Evolutionary conservation across 2,888 invertebrate species (phyloP).

Genomic region (Chymomyza caudatula): DNA sequence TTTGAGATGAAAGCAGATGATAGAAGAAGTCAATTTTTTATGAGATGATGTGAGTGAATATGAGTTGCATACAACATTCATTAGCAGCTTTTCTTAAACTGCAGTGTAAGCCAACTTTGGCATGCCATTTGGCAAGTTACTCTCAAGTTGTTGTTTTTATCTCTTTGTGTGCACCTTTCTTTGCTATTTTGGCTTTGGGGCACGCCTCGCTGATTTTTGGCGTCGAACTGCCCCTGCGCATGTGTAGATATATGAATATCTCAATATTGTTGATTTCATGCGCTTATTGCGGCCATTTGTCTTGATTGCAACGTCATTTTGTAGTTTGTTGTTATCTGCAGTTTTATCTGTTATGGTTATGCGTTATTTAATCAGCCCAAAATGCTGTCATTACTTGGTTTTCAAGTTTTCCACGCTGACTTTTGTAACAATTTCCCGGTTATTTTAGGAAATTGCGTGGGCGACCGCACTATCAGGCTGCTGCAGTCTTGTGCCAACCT

Average conservation of each 20-base stretch:
- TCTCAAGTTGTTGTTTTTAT: not conserved
- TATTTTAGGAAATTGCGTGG: not conserved
- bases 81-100: not conserved
- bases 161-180: conserved; percentile 47
- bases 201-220: not conserved
- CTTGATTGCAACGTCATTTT: conserved; percentile 47
- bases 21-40: no score
- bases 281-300: conserved; percentile 32
- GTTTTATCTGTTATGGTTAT: not conserved
- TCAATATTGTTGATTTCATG: conserved; percentile 2
- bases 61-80: no score
- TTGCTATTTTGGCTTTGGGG: not conserved
- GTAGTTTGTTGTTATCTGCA: conserved; percentile 27
- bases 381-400: conserved; percentile 19
- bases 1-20: no score
- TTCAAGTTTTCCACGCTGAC: not conserved
- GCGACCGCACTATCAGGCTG: not conserved
- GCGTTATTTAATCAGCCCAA: conserved; percentile 25
- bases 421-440: conserved; percentile 7
- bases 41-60: no score
- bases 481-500: not conserved
- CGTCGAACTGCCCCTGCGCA: not conserved
- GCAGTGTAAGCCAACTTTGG: not conserved
- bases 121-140: not conserved
- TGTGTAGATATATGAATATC: not conserved